Evolutionary conservation across 2,888 invertebrate genomes (phyloP).

Genomic region (Anthophora plumipes): DNA sequence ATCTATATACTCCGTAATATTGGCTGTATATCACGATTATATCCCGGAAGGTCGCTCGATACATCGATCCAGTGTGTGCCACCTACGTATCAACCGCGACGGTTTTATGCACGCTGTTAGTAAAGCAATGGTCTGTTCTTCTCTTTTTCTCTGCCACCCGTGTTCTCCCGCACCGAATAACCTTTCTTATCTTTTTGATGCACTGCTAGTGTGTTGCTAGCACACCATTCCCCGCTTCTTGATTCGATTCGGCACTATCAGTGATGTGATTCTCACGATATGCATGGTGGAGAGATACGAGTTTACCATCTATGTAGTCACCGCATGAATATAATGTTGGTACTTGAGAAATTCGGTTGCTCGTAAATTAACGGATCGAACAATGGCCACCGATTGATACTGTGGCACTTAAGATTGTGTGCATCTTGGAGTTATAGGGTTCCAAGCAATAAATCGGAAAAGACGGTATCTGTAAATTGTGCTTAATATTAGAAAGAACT

Average conservation of each 20-base stretch:
- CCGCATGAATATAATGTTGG: too few relatives aligned
- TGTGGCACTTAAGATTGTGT: too few relatives aligned
- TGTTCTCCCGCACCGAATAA: constrained; percentile 41
- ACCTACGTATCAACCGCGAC: constrained; percentile 70
- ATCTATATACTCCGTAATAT: constrained; percentile 76
- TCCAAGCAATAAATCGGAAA: too few relatives aligned
- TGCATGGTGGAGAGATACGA: not conserved
- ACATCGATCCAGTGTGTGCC: constrained; percentile 67
- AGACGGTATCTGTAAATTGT: too few relatives aligned
- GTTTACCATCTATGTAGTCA: not conserved
- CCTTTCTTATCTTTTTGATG: constrained; percentile 73
- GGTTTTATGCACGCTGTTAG: constrained; percentile 79
- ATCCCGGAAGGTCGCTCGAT: constrained; percentile 74
- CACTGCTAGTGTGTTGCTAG: constrained; percentile 42
- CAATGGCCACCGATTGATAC: too few relatives aligned
- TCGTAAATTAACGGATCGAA: constrained; percentile 6
- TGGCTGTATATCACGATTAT: constrained; percentile 81
- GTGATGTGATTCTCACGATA: not conserved
- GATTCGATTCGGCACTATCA: constrained; percentile 13
- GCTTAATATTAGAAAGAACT: too few relatives aligned
- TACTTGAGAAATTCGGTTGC: not conserved
- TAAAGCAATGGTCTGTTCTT: constrained; percentile 76
- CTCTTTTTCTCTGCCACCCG: constrained; percentile 48
- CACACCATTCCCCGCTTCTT: not conserved
- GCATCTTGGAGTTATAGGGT: too few relatives aligned